phyloP scores from a whole-genome alignment of 2,113 vertebrate genomes.

The Pandion haliaetus region DNA sequence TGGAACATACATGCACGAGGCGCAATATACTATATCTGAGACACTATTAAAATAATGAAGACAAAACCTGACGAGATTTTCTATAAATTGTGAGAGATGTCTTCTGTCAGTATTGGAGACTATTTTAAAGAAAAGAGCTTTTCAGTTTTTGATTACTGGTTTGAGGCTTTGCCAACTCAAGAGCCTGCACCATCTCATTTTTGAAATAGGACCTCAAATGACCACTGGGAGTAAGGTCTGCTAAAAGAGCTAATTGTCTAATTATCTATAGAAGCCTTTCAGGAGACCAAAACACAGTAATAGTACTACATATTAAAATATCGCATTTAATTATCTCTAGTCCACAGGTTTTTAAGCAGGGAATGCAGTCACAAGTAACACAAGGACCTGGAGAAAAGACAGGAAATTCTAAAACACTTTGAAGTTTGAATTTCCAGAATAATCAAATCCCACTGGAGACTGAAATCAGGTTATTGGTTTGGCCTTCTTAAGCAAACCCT shows the following conservation, averaged over 20 bases:
- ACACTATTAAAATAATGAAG: neutral
- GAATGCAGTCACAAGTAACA: neutral
- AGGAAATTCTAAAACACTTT: neutral
- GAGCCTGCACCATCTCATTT: neutral
- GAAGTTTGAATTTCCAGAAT: neutral
- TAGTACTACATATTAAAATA: neutral
- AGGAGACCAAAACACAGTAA: neutral
- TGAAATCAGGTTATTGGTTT: neutral
- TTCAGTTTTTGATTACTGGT: neutral
- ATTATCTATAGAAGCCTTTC: neutral
- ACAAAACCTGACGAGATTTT: neutral
- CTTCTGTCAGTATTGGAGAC: neutral
- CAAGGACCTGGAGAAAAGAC: neutral
- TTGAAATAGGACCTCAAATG: neutral
- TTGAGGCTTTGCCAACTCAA: neutral
- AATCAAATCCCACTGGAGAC: neutral
- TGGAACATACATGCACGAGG: neutral
- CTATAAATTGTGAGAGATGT: neutral
- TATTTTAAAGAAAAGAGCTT: neutral
- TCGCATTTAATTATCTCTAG: neutral
- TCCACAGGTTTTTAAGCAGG: neutral
- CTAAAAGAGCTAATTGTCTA: neutral
- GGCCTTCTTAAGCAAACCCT: neutral
- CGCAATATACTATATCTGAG: neutral
- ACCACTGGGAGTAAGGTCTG: neutral